Evolutionary conservation across 2,888 invertebrate genomes (phyloP), one percentile per base, ranked within the genome.

Genomic region (Euproctis similis): DNA sequence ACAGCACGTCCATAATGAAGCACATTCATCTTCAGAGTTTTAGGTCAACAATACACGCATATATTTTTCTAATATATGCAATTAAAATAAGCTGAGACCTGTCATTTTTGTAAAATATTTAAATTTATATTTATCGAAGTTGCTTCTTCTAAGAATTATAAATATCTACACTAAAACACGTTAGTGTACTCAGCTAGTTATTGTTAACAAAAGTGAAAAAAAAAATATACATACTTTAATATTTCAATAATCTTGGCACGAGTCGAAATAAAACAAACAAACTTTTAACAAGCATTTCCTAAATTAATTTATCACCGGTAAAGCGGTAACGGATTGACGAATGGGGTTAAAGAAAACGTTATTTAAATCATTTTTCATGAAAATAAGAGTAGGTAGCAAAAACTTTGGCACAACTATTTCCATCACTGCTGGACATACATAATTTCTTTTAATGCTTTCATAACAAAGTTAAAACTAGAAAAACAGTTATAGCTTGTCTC

Each of bases 221-320:
- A n/a, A n/a, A n/a, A n/a, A n/a, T n/a, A n/a, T n/a, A 38, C 31
- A 31, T 23, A 38, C 34, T 45, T 28, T 7, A 24, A 39, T n/a
- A n/a, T 52, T 53, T 54, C 58, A 53, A 49, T 57, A 39, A 46
- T 61, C 53, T 71, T 71, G 71, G 71, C 72, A 71, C 57, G 34
- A 48, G 49, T 54, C 51, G 49, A 36, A 40, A 45, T 49, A 43
- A 56, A 64, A 56, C 63, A 53, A 42, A 55, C 59, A 53, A 42
- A 55, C 59, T 61, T n/a, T n/a, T 62, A 62, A 69, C 57, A 60
- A 56, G 52, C 53, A 42, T 59, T 57, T 56, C 65, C 54, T 38
- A 49, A 57, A 60, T 46, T 53, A 52, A 65, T 71, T 64, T 60
- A 58, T 70, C 68, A 65, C 9, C 21, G 41, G 40, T 44, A 51